These are phyloP conservation scores for Aphaenogaster rudis DNA, from an alignment of 1,140 invertebrate species.

Conservation along the genomic window DNA sequence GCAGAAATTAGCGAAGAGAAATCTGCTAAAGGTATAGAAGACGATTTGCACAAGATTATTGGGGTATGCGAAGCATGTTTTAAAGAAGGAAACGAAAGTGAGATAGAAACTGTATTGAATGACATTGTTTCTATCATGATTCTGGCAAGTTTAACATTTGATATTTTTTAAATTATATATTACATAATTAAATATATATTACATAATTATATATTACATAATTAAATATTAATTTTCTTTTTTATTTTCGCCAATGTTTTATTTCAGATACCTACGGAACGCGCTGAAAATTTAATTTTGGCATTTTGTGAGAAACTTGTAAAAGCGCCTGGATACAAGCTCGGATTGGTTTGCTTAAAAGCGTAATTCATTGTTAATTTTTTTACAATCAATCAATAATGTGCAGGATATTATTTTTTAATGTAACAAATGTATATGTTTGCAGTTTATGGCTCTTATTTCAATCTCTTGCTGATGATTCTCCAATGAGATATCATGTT, in stretches of 20 bases:
- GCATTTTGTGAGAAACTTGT: slow-evolving; percentile 97
- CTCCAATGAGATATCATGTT: slow-evolving; percentile 95
- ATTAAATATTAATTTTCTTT: slow-evolving; percentile 25
- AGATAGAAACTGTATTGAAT: slow-evolving; percentile 94
- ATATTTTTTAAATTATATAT: background rate
- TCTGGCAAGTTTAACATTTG: slow-evolving; percentile 88
- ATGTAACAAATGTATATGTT: slow-evolving; percentile 63
- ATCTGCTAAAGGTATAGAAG: slow-evolving; percentile 95
- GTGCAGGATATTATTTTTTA: slow-evolving; percentile 7
- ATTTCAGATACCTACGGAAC: slow-evolving; percentile 92
- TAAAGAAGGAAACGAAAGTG: slow-evolving; percentile 93
- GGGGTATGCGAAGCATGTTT: slow-evolving; percentile 97
- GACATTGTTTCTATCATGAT: slow-evolving; percentile 98
- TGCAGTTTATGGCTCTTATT: slow-evolving; percentile 94
- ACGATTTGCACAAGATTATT: slow-evolving; percentile 98
- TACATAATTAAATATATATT: background rate
- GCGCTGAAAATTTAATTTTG: slow-evolving; percentile 96
- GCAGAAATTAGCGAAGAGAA: slow-evolving; percentile 97
- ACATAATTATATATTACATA: background rate
- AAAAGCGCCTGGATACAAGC: slow-evolving; percentile 95
- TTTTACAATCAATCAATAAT: background rate
- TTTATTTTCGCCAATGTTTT: slow-evolving; percentile 55
- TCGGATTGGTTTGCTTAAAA: slow-evolving; percentile 93
- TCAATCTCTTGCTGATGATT: slow-evolving; percentile 95
- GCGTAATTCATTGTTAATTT: slow-evolving; percentile 90